phyloP scores from a whole-genome alignment of 2,888 invertebrate species.

The Diaprepes abbreviatus region DNA sequence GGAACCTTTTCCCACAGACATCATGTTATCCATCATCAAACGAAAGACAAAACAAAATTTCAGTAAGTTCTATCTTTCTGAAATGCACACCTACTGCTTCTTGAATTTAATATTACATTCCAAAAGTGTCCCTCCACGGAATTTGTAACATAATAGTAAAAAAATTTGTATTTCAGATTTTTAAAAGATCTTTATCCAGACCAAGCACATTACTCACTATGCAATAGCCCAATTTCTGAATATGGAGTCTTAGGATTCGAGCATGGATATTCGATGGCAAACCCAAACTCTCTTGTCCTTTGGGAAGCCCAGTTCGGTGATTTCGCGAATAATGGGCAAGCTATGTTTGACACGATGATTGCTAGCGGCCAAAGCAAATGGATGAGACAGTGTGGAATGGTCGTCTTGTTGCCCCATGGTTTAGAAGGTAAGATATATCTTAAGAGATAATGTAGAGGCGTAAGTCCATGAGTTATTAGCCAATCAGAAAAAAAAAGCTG shows the following conservation, averaged over 20 bases:
- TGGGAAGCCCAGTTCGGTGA: conserved; percentile 99
- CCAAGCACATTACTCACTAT: conserved; percentile 97
- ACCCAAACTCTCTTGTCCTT: conserved; percentile 94
- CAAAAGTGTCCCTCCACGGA: too few relatives aligned
- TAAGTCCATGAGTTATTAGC: too few relatives aligned
- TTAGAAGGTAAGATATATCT: conserved; percentile 85
- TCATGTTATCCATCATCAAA: conserved; percentile 99
- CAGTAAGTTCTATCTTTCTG: conserved; percentile 43
- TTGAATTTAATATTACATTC: too few relatives aligned
- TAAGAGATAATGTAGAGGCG: too few relatives aligned
- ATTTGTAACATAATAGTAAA: too few relatives aligned
- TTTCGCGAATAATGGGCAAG: conserved; percentile 98
- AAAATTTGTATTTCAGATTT: conserved; percentile 76
- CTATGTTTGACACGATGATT: conserved; percentile 94
- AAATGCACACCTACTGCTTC: too few relatives aligned
- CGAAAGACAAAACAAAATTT: conserved; percentile 84
- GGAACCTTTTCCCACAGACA: conserved; percentile 92
- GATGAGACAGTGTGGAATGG: conserved; percentile 96
- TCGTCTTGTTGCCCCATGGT: conserved; percentile 95
- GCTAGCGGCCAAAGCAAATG: conserved; percentile 96
- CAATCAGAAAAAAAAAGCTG: too few relatives aligned
- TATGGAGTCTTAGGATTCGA: conserved; percentile 83
- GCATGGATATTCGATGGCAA: conserved; percentile 93
- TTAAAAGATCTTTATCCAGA: conserved; percentile 94
- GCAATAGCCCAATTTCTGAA: conserved; percentile 98